These are phyloP conservation scores for Myripristis jacobus DNA, from an alignment of 2,797 vertebrate genomes.

Conservation along the genomic window DNA sequence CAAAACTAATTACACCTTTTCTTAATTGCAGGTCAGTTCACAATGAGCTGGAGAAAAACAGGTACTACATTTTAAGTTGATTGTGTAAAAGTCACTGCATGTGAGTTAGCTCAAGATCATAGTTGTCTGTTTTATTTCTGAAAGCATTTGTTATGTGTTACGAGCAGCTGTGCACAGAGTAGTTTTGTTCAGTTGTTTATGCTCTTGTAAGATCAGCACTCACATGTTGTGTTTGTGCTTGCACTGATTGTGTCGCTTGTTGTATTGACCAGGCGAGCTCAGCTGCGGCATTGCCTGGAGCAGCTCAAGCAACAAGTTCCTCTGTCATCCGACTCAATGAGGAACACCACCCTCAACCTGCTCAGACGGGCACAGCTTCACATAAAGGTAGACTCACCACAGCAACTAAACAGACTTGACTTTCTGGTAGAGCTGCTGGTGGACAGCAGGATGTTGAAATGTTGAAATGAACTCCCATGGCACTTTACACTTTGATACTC, in stretches of 20 bases:
- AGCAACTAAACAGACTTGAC: too few species aligned
- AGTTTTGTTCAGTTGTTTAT: background rate
- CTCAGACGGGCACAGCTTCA: slow-evolving; percentile 91
- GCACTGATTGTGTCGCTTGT: background rate
- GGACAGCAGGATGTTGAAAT: background rate
- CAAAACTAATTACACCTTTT: slow-evolving; percentile 14
- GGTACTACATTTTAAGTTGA: slow-evolving; percentile 78
- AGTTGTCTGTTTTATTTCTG: too few species aligned
- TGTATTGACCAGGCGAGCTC: slow-evolving; percentile 88
- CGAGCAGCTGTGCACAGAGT: background rate
- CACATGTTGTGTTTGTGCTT: background rate
- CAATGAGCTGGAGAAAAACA: slow-evolving; percentile 97
- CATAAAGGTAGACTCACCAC: slow-evolving; percentile 86
- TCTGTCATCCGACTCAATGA: slow-evolving; percentile 83
- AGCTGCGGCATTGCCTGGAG: slow-evolving; percentile 90
- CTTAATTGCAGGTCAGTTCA: slow-evolving; percentile 88
- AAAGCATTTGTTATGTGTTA: too few species aligned
- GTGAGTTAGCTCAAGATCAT: too few species aligned
- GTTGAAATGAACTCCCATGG: background rate
- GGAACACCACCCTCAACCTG: slow-evolving; percentile 92
- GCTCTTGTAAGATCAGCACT: background rate
- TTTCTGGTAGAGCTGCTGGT: background rate
- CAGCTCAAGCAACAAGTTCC: slow-evolving; percentile 95
- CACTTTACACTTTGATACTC: too few species aligned
- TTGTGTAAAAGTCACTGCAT: background rate